Conservation (phyloP, 2,888 invertebrate genomes). For the Calliopum simillimum region DNA sequence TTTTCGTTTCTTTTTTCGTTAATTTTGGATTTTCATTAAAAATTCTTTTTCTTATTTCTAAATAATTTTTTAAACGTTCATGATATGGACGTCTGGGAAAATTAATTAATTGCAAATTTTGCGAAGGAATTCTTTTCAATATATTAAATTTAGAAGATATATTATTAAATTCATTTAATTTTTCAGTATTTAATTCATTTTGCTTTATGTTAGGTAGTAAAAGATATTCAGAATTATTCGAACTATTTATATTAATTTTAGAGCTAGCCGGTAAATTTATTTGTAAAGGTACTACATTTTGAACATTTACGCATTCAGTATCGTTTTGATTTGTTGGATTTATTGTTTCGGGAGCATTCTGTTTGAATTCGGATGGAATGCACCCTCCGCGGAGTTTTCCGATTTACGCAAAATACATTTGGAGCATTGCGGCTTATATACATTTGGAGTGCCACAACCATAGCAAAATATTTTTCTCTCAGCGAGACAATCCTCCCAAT, state of each 20-base stretch:
- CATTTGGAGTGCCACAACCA: slow-evolving; percentile 22
- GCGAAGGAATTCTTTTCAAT: not conserved
- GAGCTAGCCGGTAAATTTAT: slow-evolving; percentile 4
- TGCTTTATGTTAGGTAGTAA: too few relatives aligned
- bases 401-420: slow-evolving; percentile 11
- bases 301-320: not conserved
- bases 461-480: slow-evolving; percentile 31
- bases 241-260: too few relatives aligned
- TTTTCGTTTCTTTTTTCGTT: too few relatives aligned
- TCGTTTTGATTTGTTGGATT: not conserved
- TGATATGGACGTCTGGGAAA: too few relatives aligned
- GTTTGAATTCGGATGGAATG: not conserved
- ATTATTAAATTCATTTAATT: not conserved
- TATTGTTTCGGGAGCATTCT: not conserved
- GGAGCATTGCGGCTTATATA: slow-evolving; percentile 26
- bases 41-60: too few relatives aligned
- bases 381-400: slow-evolving; percentile 10
- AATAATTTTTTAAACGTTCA: too few relatives aligned
- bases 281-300: too few relatives aligned
- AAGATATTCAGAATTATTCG: too few relatives aligned
- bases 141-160: not conserved
- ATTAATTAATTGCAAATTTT: too few relatives aligned
- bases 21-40: too few relatives aligned
- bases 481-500: slow-evolving; percentile 25
- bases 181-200: too few relatives aligned